Evolutionary conservation across 64 coral and sea anemone species (phyloP).

Genomic region (Porites australiensis): DNA sequence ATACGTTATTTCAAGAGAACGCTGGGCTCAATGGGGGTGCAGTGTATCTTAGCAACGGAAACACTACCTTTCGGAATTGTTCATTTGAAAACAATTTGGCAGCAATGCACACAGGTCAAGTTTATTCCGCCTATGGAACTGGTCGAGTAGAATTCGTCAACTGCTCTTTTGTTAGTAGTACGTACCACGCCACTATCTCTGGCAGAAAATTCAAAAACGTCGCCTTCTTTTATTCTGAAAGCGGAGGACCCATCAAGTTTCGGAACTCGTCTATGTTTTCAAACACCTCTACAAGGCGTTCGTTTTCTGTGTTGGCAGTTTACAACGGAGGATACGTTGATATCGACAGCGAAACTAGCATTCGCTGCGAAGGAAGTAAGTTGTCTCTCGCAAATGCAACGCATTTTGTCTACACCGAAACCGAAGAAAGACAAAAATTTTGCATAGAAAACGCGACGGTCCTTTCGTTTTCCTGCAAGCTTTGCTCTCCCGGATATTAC

Average conservation of each 20-base stretch:
- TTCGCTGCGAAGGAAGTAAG: slow-evolving; percentile 49
- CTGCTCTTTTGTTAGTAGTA: slow-evolving; percentile 22
- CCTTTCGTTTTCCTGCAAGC: slow-evolving; percentile 30
- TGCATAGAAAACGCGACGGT: slow-evolving; percentile 47
- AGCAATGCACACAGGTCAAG: not conserved
- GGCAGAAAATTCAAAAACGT: not conserved
- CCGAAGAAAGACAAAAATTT: not conserved
- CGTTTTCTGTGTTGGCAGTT: slow-evolving; percentile 18
- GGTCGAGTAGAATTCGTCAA: slow-evolving; percentile 30
- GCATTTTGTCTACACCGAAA: slow-evolving; percentile 15
- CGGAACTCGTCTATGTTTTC: slow-evolving; percentile 52
- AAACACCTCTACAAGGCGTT: not conserved
- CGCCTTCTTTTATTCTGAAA: slow-evolving; percentile 50
- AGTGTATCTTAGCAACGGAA: slow-evolving; percentile 45
- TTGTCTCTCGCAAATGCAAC: slow-evolving; percentile 36
- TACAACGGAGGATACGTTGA: slow-evolving; percentile 27
- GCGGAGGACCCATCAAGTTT: slow-evolving; percentile 20
- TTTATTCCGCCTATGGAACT: slow-evolving; percentile 47
- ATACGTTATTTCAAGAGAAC: slow-evolving; percentile 47
- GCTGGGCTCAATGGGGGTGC: not conserved
- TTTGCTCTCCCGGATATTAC: slow-evolving; percentile 61
- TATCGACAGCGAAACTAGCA: slow-evolving; percentile 40
- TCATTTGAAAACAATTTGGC: slow-evolving; percentile 64
- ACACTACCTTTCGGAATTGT: slow-evolving; percentile 19
- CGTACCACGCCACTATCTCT: not conserved